Evolutionary conservation across 2,888 invertebrate genomes (phyloP).

Genomic region (Pyrochroa serraticornis): DNA sequence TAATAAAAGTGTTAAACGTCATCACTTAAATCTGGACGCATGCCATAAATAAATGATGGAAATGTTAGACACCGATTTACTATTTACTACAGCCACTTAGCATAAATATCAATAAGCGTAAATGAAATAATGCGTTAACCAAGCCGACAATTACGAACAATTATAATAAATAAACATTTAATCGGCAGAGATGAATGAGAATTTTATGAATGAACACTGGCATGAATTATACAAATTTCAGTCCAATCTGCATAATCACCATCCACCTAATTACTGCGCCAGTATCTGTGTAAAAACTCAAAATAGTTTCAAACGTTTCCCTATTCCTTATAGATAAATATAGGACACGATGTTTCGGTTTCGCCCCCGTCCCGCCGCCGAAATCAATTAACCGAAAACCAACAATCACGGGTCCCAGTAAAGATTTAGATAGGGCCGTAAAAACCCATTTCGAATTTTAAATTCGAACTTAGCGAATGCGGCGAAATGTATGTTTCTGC

Average conservation of each 20-base stretch:
- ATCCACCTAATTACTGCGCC: conserved; percentile 1
- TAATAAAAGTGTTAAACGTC: no score
- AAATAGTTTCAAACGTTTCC: neutral
- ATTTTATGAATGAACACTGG: conserved; percentile 26
- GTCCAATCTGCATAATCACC: conserved; percentile 8
- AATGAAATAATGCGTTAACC: conserved; percentile 2
- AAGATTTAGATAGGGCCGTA: conserved; percentile 32
- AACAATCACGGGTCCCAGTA: conserved; percentile 32
- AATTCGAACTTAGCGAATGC: conserved; percentile 32
- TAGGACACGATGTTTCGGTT: neutral
- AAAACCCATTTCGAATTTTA: conserved; percentile 35
- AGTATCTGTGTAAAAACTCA: neutral
- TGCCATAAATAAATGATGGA: no score
- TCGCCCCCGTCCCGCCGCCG: neutral
- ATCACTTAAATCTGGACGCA: no score
- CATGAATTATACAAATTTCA: conserved; percentile 28
- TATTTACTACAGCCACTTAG: no score
- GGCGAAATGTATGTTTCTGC: conserved; percentile 30
- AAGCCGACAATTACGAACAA: conserved; percentile 27
- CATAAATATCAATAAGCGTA: conserved; percentile 3
- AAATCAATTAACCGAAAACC: conserved; percentile 33
- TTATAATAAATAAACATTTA: conserved; percentile 31
- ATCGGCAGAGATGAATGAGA: conserved; percentile 28
- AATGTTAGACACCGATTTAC: no score
- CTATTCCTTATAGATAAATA: no score